phyloP scores from a whole-genome alignment of 1,140 invertebrate species.

The Zophobas morio region DNA sequence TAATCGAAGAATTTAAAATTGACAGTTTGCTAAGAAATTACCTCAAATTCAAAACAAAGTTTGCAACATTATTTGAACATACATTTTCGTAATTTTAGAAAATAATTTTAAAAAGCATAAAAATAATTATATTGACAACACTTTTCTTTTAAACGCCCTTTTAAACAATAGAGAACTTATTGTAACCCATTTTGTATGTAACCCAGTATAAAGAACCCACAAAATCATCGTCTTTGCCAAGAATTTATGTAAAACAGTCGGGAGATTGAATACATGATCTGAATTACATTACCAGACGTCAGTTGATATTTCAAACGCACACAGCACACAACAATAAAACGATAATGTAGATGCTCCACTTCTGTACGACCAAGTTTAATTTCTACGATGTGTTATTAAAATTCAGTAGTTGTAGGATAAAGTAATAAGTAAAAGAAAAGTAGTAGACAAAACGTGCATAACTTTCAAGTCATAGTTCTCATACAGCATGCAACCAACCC shows the following conservation, averaged over 20 bases:
- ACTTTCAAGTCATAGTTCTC: constrained; percentile 26
- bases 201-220: not conserved
- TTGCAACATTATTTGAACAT: too few species aligned
- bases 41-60: too few species aligned
- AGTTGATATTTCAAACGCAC: constrained; percentile 12
- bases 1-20: too few species aligned
- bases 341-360: not conserved
- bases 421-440: constrained; percentile 4
- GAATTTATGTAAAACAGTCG: constrained; percentile 34
- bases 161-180: not conserved
- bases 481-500: constrained; percentile 29
- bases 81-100: too few species aligned
- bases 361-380: constrained; percentile 6
- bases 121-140: too few species aligned
- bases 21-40: too few species aligned
- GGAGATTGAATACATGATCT: constrained; percentile 32
- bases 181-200: not conserved
- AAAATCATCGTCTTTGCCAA: constrained; percentile 22
- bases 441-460: constrained; percentile 15
- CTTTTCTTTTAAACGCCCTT: too few species aligned
- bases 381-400: constrained; percentile 21
- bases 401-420: constrained; percentile 23
- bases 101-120: too few species aligned
- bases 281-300: constrained; percentile 13
- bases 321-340: not conserved